Conservation (phyloP, 2,113 vertebrate genomes). For the Rhynchopsitta pachyrhyncha region DNA sequence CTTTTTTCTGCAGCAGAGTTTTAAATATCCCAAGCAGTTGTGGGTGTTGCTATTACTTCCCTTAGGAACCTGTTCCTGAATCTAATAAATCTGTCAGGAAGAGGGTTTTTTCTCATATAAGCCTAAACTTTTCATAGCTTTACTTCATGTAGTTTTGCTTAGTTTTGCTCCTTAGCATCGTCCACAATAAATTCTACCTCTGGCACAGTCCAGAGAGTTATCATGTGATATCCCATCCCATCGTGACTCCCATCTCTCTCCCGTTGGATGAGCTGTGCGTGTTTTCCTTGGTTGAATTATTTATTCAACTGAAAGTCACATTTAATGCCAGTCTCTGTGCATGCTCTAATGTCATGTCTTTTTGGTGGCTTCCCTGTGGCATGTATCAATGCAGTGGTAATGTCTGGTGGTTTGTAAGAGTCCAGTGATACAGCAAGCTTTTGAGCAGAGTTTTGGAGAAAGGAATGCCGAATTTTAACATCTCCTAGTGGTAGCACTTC, state of each 20-base stretch:
- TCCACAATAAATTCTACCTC: neutral
- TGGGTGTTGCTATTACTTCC: neutral
- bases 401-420: neutral
- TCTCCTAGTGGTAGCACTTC: neutral
- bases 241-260: neutral
- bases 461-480: neutral
- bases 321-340: neutral
- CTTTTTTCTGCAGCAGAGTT: neutral
- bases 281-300: neutral
- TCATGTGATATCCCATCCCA: neutral
- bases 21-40: neutral
- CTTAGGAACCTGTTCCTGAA: neutral
- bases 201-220: no score
- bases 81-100: neutral
- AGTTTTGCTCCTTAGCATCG: neutral
- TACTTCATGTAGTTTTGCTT: neutral
- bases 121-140: neutral
- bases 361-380: neutral
- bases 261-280: fast-evolving
- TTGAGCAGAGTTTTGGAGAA: neutral
- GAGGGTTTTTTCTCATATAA: neutral
- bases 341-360: neutral
- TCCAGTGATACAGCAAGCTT: neutral
- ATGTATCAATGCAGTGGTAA: fast-evolving
- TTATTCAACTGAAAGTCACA: fast-evolving